Evolutionary conservation across 2,797 vertebrate genomes (phyloP), one percentile per base, ranked within the genome.

Genomic region (Lacerta viridis): DNA sequence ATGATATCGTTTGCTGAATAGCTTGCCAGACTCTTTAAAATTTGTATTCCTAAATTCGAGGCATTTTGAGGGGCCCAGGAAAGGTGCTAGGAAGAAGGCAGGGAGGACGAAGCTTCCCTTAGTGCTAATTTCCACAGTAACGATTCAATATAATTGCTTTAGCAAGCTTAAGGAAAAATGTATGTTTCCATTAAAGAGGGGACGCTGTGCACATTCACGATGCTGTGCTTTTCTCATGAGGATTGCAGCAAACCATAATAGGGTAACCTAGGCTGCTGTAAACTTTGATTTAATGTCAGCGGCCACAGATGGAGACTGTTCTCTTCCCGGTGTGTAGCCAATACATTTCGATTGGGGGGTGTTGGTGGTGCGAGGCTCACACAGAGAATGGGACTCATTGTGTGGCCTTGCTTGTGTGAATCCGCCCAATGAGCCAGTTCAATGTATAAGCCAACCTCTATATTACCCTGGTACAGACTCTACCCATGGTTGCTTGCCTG

Each of bases 11-110:
- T 82, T n/a, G 61, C 74, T 89, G 79, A 81, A 41, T n/a, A n/a
- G 71, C 36, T 74, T 69, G 88, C 72, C 71, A 83, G 71, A 61
- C 74, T 66, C n/a, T 77, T 33, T 86, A 55, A 86, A 89, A 80
- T 76, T 61, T 81, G 64, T 88, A 83, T 83, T 69, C 87, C 76
- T 83, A 83, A 39, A 78, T 69, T 78, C 41, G 39, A 82, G 43
- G 46, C 15, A 69, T 82, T 82, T 85, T 36, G 4, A 23, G 50
- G 59, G 84, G 25, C 84, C 46, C 80, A 33, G 64, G 27, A 86
- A 68, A 71, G 72, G 74, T n/a, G 59, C 25, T 23, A 17, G 27
- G 20, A 25, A 2, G 20, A 50, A 17, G 13, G 0, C 25, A 13
- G 25, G 36, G 46, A 29, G 46, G 61, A 55, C 72, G 78, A 59